phyloP scores from a whole-genome alignment of 2,797 vertebrate species.

The Gymnoscopelus microlampas region DNA sequence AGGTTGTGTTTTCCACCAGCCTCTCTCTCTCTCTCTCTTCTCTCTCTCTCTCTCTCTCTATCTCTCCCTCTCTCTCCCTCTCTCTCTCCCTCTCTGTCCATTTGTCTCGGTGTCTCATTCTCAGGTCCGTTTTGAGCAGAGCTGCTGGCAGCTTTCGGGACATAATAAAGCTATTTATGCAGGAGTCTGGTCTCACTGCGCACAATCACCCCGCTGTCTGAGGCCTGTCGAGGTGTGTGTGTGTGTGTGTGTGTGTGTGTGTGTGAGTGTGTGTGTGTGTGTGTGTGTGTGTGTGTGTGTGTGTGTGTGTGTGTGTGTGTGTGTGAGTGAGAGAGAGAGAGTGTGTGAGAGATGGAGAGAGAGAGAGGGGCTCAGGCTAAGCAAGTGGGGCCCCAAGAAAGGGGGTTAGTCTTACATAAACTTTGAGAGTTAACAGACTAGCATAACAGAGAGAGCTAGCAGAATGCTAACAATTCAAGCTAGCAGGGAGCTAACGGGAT shows the following conservation, averaged over 20 bases:
- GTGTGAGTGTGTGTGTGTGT: conserved; percentile 16
- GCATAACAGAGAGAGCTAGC: too few species aligned
- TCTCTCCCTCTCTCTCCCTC: conserved; percentile 17
- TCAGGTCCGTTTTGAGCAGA: conserved; percentile 49
- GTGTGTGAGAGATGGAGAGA: conserved; percentile 38
- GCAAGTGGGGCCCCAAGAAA: conserved; percentile 71
- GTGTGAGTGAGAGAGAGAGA: conserved; percentile 28
- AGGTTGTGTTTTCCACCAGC: conserved; percentile 79
- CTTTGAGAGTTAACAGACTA: conserved; percentile 69
- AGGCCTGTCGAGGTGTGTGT: conserved; percentile 68
- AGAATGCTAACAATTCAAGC: conserved; percentile 2
- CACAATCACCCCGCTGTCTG: conserved; percentile 81
- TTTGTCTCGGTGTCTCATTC: neutral
- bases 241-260: conserved; percentile 39
- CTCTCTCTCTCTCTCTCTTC: conserved; percentile 44
- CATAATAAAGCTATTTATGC: conserved; percentile 85
- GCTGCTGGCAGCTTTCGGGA: conserved; percentile 76
- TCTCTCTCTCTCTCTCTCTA: conserved; percentile 40
- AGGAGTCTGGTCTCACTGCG: conserved; percentile 72
- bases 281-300: conserved; percentile 36
- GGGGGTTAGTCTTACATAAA: conserved; percentile 81
- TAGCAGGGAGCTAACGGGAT: too few species aligned
- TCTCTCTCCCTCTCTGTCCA: conserved; percentile 22
- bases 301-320: conserved; percentile 8
- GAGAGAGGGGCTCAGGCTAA: conserved; percentile 71